Base-by-base conservation (phyloP, 1,140 invertebrate species). In the Pogonomyrmex californicus region DNA sequence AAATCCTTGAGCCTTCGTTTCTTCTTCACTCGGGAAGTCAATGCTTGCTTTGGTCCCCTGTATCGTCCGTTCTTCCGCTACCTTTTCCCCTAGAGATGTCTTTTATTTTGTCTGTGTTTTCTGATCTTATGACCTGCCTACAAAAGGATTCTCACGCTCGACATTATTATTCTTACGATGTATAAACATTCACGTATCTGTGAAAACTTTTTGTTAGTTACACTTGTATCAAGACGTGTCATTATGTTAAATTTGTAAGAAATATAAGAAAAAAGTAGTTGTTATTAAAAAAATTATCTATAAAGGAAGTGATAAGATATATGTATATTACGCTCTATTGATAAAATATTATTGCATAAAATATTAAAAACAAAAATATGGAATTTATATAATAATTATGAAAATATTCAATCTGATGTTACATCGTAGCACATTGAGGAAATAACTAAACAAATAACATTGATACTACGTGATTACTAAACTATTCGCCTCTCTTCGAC, bases 1-100 rank as follows among this genome's bases (percentile, higher is more conserved):
- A 95, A 95, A 95, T 95, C 93, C 94, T 89, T 88, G 88, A 68
- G 79, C 73, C 73, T 66, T 60, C 75, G 78, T 87, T 87, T 82
- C 76, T 88, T 82, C 77, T 58, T 73, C 56, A 41, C 77, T 14
- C 47, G 86, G 86, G 73, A 77, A 87, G 83, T 86, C 63, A 79
- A 88, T 87, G 82, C 73, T 79, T 62, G 56, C 60, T 63, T 77
- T 56, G 47, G 7, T 75, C 70, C 76, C 75, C 89, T 86, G 66
- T 90, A 77, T 89, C 86, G 54, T 85, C 60, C 70, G 71, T 41
- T 62, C 60, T 73, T 63, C n/a, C 54, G 51, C 36, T 44, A 0
- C 30, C n/a, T 58, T 47, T 6, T 33, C 56, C 5, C 47, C 75
- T 23, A 49, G 36, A 54, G 38, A 49, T 58, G 33, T 38, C 54